Base-by-base conservation (phyloP, 2,797 vertebrate species). In the Australoheros facetus region DNA sequence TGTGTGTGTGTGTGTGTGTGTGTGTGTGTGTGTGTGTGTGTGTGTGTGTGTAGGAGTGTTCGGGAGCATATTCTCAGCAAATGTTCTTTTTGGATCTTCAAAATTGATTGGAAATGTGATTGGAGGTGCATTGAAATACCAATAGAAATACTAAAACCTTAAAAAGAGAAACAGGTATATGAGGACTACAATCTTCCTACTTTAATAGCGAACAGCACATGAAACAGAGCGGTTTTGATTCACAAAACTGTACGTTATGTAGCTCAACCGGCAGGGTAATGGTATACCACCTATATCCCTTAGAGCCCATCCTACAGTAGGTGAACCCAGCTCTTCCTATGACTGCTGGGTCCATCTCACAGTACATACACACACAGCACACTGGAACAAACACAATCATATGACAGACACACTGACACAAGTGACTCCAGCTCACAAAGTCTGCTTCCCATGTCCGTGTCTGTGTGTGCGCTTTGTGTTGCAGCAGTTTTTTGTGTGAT, bases 401-500 rank as follows among this genome's bases (percentile, higher is more conserved):
- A 4, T 26, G 60, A 39, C 60, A 26, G 0, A 45, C 37, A 42
- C 37, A 64, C 26, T 64, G 3, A 42, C 26, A 26, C 26, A 30
- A 66, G 14, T 66, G 39, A 66, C 23, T 48, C 60, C 23, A 66
- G 39, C 23, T 19, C 39, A 66, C 60, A 17, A 26, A 45, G 26
- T 66, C 23, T 48, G 39, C 39, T 66, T 66, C 1, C 23, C 39
- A 3, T n/a, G n/a, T n/a, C n/a, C n/a, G 32, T 34, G 32, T 62
- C 5, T 62, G 0, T 62, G 34, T 0, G 1, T 3, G 34, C 1
- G 12, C n/a, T 62, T 42, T 0, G 7, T 62, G n/a, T 62, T 62
- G 39, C n/a, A 62, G 16, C 34, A 62, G 34, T 62, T 62, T 42
- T 39, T 23, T 62, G 59, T 62, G 37, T 42, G n/a, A 62, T 64